Evolutionary conservation across 1,140 invertebrate species (phyloP), one percentile per base, ranked within the genome.

Genomic region (Ptiloglossa arizonensis): DNA sequence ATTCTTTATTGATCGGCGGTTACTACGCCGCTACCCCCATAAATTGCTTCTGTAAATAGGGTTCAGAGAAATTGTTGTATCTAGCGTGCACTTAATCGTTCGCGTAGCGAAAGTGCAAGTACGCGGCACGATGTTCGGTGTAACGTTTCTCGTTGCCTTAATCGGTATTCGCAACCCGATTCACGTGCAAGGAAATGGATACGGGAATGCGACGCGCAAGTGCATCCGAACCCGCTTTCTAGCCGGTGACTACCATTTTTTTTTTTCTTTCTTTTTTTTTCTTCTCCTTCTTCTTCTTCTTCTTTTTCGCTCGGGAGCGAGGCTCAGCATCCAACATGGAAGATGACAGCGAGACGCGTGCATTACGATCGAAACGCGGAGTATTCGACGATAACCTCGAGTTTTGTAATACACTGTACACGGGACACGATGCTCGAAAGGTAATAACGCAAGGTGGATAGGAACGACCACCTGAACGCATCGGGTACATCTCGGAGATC

Each of bases 31-130:
- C n/a, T 57, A 44, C 64, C 41, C 63, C 66, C 73, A 69, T 76
- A 76, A 76, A 76, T 76, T 41, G 64, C 73, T 32, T 56, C 64
- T 35, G 73, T 48, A 59, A 69, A 69, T 69, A 76, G 52, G 73
- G 64, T 76, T 59, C 73, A 35, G 73, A 76, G 73, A 76, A 69
- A 76, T 76, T 76, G 64, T 76, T 76, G 73, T 46, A 59, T 76
- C 64, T 41, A 48, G 73, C 64, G 54, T 68, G 73, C 54, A 52
- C 41, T 50, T 48, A 35, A 35, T 54, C 60, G 46, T 73, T 75
- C 41, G 41, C 41, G 22, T 68, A 68, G 54, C 73, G 73, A 76
- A 69, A 76, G 73, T 50, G 73, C 54, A 59, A 76, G 64, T 68
- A 38, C 19, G 50, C 29, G 62, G 71, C 71, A 74, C 41, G 67